A percentile compares a stretch with the other conserved stretches of the same genome.
These are phyloP conservation scores for Drosophila kepulauana DNA, from an alignment of 1,140 invertebrate genomes.

Conservation along the genomic window DNA sequence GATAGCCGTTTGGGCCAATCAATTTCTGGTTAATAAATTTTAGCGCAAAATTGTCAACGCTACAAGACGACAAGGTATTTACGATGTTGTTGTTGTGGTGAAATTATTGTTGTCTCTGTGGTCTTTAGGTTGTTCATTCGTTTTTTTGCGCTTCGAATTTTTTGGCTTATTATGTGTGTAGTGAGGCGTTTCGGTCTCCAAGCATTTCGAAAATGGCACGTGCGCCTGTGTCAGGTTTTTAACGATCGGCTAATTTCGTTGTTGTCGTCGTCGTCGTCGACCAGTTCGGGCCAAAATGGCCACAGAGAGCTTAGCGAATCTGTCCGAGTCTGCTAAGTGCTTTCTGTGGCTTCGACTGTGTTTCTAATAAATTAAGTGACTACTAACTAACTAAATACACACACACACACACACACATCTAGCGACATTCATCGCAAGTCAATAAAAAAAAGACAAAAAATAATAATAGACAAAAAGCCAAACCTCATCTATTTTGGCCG, in stretches of 20 bases:
- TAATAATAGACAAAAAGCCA: background rate
- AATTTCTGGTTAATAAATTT: constrained; percentile 83
- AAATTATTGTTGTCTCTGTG: constrained; percentile 76
- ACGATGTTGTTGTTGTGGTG: constrained; percentile 69
- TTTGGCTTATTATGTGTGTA: constrained; percentile 46
- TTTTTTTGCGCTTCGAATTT: constrained; percentile 32
- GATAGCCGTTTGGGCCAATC: constrained; percentile 78
- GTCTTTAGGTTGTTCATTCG: constrained; percentile 32
- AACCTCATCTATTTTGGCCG: constrained; percentile 22
- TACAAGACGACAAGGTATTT: constrained; percentile 74
- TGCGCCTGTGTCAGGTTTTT: constrained; percentile 81
- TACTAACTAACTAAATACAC: constrained; percentile 57
- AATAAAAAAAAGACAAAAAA: constrained; percentile 53
- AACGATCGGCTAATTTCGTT: constrained; percentile 77
- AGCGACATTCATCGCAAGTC: constrained; percentile 41
- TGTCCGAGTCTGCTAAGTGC: constrained; percentile 40
- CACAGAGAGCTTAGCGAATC: constrained; percentile 34
- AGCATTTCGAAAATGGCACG: constrained; percentile 80
- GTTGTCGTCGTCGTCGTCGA: constrained; percentile 39
- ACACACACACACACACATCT: constrained; percentile 24
- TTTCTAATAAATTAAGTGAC: constrained; percentile 62
- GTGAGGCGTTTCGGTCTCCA: constrained; percentile 59
- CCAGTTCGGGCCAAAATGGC: constrained; percentile 26
- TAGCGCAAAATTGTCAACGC: constrained; percentile 69
- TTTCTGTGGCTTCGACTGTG: constrained; percentile 36